Evolutionary conservation across 64 coral and sea anemone genomes (phyloP), one percentile per base, ranked within the genome.

Genomic region (Stylophora pistillata): DNA sequence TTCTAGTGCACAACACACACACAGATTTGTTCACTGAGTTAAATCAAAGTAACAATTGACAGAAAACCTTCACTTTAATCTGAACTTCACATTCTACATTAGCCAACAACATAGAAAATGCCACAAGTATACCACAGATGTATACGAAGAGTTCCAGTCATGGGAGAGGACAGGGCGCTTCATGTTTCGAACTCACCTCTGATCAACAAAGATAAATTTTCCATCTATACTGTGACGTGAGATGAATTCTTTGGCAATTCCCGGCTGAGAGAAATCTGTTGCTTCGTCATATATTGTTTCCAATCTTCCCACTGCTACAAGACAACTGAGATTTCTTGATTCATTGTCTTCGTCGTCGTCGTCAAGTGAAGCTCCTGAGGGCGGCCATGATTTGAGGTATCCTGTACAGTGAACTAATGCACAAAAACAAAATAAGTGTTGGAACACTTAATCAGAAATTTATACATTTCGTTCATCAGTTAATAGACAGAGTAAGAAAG

Each of bases 271-370:
- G 29, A 61, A 78, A 73, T 98, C 92, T 5, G 92, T 94, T 21
- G 77, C 82, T 31, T 94, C 92, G 56, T 98, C 89, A 34, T 94
- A 87, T 60, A 98, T 74, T 58, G 58, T 89, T 32, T 85, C 85
- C 9, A 90, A 23, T 89, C 92, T 64, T 13, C 95, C 92, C 57
- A 98, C 92, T 58, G 89, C 90, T 33, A 98, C 92, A 28, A 98
- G 92, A 56, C 95, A 94, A n/a, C 84, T 98, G 9, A 91, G 74
- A 56, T 76, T 98, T 76, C 74, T 85, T 0, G 95, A 62, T 16
- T 98, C 95, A 3, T 56, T 29, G 17, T 98, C 92, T 78, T 98
- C 95, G 20, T 98, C 95, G 9, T 98, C 95, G 6, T 98, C 95
- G 53, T 98, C 95, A 41, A 91, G 1, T 61, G 86, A 71, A 28